Base-by-base conservation (phyloP, 1,140 invertebrate species). In the Andrena cerasifolii region DNA sequence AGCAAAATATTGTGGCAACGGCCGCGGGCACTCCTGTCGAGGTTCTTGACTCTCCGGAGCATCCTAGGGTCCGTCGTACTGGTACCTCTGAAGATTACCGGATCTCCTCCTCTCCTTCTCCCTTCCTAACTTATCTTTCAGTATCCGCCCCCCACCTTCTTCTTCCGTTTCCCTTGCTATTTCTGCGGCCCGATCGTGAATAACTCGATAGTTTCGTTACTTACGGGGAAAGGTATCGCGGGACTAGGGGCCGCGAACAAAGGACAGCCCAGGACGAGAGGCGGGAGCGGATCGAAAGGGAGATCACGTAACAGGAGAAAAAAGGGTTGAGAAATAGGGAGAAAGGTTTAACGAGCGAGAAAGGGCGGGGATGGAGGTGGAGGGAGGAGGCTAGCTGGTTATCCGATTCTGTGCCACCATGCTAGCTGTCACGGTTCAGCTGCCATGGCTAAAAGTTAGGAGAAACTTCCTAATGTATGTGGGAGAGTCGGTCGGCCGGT, bases 1-100 rank as follows among this genome's bases (percentile, higher is more conserved):
- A 90, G 87, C 87, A 91, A 92, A 91, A 90, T 91, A 91, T 92
- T 90, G 88, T 89, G 87, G 90, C 87, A 90, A 88, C 84, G 85
- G 89, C 87, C 88, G 85, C 85, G 66, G 86, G 88, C 87, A 85
- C 80, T 86, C 76, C 66, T 86, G 83, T 84, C 82, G 77, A 85
- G 86, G 84, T 88, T 89, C 87, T 90, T 90, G 88, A 89, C 87
- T 90, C 85, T 78, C 76, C 66, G 63, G 81, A 53, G 67, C 67
- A 70, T 67, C 43, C 47, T 31, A 49, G 62, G 70, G 79, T 77
- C 63, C 79, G 66, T 81, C 79, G 83, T 80, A 78, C 47, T 65
- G 78, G 66, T 84, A 81, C 76, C 78, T 82, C 45, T 61, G 61
- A n/a, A 85, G 83, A 86, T 85, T 79, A 83, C 70, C 47, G 67